A percentile compares a stretch with the other conserved stretches of the same genome.
These are phyloP conservation scores for Thamnophis elegans DNA, from an alignment of 2,797 vertebrate genomes.

Conservation along the genomic window DNA sequence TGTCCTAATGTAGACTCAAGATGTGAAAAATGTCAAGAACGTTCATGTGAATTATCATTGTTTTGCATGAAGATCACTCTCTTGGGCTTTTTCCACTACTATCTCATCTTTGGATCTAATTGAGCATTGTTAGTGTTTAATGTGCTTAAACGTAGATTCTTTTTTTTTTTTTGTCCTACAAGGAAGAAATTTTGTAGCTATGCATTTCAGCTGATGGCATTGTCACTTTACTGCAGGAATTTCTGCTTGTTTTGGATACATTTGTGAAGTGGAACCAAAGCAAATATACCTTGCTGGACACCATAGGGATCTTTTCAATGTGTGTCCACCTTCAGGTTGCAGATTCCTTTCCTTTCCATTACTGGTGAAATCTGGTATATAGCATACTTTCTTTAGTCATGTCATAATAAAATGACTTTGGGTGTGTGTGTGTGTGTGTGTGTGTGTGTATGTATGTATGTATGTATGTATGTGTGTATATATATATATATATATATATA, in stretches of 20 bases:
- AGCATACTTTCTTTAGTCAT: neutral
- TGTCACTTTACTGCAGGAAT: neutral
- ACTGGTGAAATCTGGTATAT: neutral
- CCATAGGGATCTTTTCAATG: neutral
- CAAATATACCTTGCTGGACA: neutral
- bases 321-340: neutral
- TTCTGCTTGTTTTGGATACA: neutral
- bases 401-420: neutral
- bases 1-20: neutral
- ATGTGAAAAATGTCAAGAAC: neutral
- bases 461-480: too few relatives aligned
- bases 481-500: too few relatives aligned
- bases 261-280: neutral
- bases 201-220: neutral
- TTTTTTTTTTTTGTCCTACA: neutral
- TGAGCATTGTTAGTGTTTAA: neutral
- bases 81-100: neutral
- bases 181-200: neutral
- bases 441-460: too few relatives aligned
- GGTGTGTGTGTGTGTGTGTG: too few relatives aligned
- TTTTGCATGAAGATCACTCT: neutral
- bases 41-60: neutral
- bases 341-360: fast-evolving
- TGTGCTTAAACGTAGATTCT: neutral
- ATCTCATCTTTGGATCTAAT: neutral